These are phyloP conservation scores for Xenus cinereus DNA, from an alignment of 2,113 vertebrate genomes.

Conservation along the genomic window DNA sequence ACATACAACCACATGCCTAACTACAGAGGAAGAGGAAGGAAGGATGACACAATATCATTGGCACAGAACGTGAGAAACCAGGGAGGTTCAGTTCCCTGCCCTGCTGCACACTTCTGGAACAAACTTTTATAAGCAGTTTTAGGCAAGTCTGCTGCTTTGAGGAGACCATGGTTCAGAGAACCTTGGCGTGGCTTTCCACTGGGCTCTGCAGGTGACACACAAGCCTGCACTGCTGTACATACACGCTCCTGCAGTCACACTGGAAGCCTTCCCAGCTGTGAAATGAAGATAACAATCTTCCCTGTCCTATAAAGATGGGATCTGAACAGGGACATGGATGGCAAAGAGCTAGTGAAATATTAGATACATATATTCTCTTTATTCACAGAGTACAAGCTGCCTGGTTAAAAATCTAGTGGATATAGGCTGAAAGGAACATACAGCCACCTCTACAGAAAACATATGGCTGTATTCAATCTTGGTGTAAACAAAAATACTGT, in stretches of 20 bases:
- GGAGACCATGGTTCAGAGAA: not conserved
- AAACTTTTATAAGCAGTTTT: not conserved
- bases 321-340: not conserved
- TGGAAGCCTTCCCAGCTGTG: not conserved
- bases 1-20: not conserved
- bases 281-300: not conserved
- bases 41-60: not conserved
- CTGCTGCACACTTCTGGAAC: not conserved
- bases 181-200: not conserved
- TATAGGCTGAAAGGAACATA: not conserved
- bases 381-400: not conserved
- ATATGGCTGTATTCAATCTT: slow-evolving; percentile 49
- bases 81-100: not conserved
- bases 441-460: slow-evolving; percentile 43
- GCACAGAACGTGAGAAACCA: not conserved
- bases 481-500: slow-evolving; percentile 60
- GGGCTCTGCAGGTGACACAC: not conserved
- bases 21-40: not conserved
- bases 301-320: not conserved
- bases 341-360: not conserved
- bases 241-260: not conserved
- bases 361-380: not conserved
- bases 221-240: not conserved
- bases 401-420: not conserved
- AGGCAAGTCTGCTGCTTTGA: not conserved